phyloP scores from a whole-genome alignment of 2,797 vertebrate species.

The Amphiprion clarkii region DNA sequence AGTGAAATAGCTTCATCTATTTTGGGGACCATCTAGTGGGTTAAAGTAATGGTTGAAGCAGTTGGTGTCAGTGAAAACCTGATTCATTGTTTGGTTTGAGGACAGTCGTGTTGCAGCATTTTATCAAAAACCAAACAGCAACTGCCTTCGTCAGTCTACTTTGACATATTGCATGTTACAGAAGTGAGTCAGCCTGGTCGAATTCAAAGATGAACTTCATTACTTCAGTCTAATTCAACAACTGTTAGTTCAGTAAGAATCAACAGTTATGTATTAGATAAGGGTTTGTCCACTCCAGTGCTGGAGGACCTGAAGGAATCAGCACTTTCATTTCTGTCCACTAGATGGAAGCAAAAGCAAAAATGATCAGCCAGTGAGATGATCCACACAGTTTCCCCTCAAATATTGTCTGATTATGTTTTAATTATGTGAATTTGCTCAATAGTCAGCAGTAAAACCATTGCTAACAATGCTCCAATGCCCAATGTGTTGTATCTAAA shows the following conservation, averaged over 20 bases:
- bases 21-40: background rate
- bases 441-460: too few relatives aligned
- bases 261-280: background rate
- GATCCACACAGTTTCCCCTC: background rate
- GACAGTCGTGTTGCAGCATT: too few relatives aligned
- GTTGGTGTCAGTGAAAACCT: too few relatives aligned
- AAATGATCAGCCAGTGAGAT: background rate
- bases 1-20: too few relatives aligned
- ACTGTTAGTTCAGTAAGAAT: background rate
- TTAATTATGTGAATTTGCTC: background rate
- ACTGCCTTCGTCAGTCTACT: too few relatives aligned
- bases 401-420: background rate
- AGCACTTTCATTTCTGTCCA: conserved; percentile 20
- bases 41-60: background rate
- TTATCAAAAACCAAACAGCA: background rate
- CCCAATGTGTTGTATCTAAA: too few relatives aligned
- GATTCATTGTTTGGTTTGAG: background rate
- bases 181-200: too few relatives aligned
- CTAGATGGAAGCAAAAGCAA: conserved; percentile 64
- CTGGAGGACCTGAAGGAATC: background rate
- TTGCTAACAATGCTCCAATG: too few relatives aligned
- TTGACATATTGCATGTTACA: too few relatives aligned
- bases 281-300: background rate
- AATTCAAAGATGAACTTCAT: too few relatives aligned
- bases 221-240: too few relatives aligned